phyloP scores from a whole-genome alignment of 2,113 vertebrate genomes.

The Pachycephala philippinensis region DNA sequence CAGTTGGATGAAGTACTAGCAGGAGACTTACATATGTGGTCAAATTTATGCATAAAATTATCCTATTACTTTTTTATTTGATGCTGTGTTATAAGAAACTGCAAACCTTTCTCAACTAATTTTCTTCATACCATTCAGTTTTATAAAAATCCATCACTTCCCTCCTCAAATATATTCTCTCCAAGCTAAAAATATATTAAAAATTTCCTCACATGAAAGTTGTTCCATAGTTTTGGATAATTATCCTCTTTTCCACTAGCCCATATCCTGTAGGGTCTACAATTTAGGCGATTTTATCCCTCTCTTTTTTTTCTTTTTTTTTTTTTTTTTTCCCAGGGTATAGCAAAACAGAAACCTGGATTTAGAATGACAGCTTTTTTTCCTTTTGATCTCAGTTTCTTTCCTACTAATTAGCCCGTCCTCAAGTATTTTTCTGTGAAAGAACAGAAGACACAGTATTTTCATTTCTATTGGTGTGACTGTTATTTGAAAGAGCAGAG shows the following conservation, averaged over 20 bases:
- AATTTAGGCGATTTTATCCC: rapidly evolving
- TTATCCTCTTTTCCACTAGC: not conserved
- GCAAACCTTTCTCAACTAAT: not conserved
- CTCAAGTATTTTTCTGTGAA: not conserved
- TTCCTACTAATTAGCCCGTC: not conserved
- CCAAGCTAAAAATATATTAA: not conserved
- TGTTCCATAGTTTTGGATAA: not conserved
- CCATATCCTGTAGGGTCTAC: not conserved
- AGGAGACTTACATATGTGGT: not conserved
- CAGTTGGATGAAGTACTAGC: not conserved
- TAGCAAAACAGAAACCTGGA: not conserved
- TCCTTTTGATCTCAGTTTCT: not conserved
- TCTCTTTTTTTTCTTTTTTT: no score
- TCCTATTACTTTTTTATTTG: not conserved
- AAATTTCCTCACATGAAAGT: not conserved
- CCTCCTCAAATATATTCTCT: not conserved
- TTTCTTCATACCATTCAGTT: not conserved
- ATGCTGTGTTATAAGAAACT: not conserved
- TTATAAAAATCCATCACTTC: not conserved
- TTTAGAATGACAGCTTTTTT: not conserved
- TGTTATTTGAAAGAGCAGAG: not conserved
- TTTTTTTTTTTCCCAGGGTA: rapidly evolving
- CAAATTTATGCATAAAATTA: not conserved
- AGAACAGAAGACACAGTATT: not conserved
- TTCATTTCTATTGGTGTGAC: not conserved